phyloP scores from a whole-genome alignment of 2,888 invertebrate genomes.

The Agrotis ipsilon region DNA sequence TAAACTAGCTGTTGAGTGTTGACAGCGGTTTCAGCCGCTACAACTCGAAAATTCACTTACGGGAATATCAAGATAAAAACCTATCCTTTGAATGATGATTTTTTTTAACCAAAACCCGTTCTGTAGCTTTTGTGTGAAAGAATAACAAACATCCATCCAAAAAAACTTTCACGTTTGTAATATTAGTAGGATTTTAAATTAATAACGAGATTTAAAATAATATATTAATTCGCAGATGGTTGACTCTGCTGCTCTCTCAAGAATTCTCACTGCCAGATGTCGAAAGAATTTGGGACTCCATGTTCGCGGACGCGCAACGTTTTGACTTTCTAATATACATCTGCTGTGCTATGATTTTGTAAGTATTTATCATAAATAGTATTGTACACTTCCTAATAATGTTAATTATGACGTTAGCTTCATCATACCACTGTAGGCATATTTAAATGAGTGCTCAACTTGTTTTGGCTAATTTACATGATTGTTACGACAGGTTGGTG shows the following conservation, averaged over 20 bases:
- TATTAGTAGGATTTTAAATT: too few species aligned
- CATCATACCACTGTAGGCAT: neutral
- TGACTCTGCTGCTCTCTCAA: conserved; percentile 98
- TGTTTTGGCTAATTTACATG: conserved; percentile 25
- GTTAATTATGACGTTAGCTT: neutral
- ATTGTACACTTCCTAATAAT: neutral
- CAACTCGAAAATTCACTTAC: too few species aligned
- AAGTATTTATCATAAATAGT: conserved; percentile 85
- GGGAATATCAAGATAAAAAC: too few species aligned
- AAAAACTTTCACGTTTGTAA: too few species aligned
- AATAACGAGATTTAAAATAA: neutral
- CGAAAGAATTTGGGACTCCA: conserved; percentile 98
- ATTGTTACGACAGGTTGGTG: conserved; percentile 92
- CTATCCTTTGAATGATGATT: too few species aligned
- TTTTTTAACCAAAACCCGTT: too few species aligned
- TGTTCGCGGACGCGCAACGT: conserved; percentile 97
- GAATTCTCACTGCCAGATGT: conserved; percentile 99
- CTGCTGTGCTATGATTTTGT: conserved; percentile 99
- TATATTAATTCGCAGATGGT: conserved; percentile 94
- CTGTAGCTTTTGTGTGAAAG: too few species aligned
- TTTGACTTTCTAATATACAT: conserved; percentile 98
- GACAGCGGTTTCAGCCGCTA: too few species aligned
- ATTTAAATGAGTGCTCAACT: neutral
- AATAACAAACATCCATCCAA: too few species aligned
- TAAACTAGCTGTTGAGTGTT: neutral